Evolutionary conservation across 2,113 vertebrate genomes (phyloP), one percentile per base, ranked within the genome.

Genomic region (Uria aalge): DNA sequence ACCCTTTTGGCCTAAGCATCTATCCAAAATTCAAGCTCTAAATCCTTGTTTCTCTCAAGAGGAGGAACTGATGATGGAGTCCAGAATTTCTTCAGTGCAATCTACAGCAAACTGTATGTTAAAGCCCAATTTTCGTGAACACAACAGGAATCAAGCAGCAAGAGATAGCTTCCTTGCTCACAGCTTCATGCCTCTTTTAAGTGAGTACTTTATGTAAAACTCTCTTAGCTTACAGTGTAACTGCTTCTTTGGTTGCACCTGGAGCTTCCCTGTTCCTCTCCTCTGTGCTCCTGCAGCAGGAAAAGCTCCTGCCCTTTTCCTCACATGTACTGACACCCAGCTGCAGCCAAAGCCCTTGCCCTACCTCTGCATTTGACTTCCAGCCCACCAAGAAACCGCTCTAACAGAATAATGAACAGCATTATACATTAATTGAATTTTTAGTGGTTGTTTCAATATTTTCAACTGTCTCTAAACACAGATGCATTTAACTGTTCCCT

Each of bases 81-180:
- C 53, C 8, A 4, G 45, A 72, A 90, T 88, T 68, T 94, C 84
- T 69, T 73, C n/a, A 64, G 53, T 48, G 22, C 77, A 82, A 85
- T 90, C 92, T 87, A 77, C 87, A 76, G 48, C 27, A 87, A 91
- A 93, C 36, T 72, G 47, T 38, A 63, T 40, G 69, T 75, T 87
- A 96, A 92, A 95, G 86, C n/a, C 34, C 60, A 41, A 72, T 92
- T 95, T 92, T 88, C 87, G 40, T 78, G 36, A 93, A 38, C 85
- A 56, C 84, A 88, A 88, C 69, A 83, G 77, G 90, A 76, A 90
- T 19, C 29, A 11, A 90, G 48, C 84, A 53, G 85, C 90, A 88
- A 85, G 92, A 93, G 77, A 85, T 0, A 68, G 16, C n/a, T 94
- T 64, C 73, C 84, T 77, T 32, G 41, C 80, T 95, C 91, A 50